phyloP scores from a whole-genome alignment of 2,888 invertebrate species.

The Aporophyla nigra region DNA sequence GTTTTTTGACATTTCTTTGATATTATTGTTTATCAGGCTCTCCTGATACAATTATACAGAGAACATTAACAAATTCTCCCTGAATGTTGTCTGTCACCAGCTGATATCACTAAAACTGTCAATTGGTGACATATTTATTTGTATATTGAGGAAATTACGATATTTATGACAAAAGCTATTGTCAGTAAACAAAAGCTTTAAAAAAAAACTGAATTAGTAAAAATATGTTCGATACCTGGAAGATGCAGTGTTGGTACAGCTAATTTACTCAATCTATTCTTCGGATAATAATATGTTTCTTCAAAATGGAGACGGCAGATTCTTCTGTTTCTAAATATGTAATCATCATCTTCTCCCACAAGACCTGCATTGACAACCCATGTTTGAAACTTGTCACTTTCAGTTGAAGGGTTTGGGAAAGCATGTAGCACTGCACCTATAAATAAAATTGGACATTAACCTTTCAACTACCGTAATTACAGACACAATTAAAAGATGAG shows the following conservation, averaged over 20 bases:
- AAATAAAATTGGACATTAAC: constrained; percentile 1
- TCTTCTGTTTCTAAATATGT: constrained; percentile 13
- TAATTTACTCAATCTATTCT: not conserved
- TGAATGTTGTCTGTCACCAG: too few relatives aligned
- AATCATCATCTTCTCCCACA: constrained; percentile 12
- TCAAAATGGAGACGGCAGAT: constrained; percentile 11
- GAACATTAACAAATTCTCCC: too few relatives aligned
- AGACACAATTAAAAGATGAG: not conserved
- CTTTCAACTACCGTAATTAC: too few relatives aligned
- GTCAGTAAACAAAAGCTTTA: constrained; percentile 2
- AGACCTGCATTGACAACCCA: not conserved
- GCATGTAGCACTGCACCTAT: not conserved
- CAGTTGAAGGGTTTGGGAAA: not conserved
- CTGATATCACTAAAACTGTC: too few relatives aligned
- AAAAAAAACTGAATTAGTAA: not conserved
- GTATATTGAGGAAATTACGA: not conserved
- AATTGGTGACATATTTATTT: not conserved
- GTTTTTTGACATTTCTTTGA: too few relatives aligned
- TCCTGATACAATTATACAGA: too few relatives aligned
- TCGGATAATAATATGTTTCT: constrained; percentile 7
- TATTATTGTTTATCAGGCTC: too few relatives aligned
- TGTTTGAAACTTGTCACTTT: not conserved
- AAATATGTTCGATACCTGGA: constrained; percentile 11
- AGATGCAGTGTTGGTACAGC: constrained; percentile 6
- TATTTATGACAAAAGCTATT: constrained; percentile 4